Evolutionary conservation across 2,888 invertebrate species (phyloP).

Genomic region (Nemotelus nigrinus): DNA sequence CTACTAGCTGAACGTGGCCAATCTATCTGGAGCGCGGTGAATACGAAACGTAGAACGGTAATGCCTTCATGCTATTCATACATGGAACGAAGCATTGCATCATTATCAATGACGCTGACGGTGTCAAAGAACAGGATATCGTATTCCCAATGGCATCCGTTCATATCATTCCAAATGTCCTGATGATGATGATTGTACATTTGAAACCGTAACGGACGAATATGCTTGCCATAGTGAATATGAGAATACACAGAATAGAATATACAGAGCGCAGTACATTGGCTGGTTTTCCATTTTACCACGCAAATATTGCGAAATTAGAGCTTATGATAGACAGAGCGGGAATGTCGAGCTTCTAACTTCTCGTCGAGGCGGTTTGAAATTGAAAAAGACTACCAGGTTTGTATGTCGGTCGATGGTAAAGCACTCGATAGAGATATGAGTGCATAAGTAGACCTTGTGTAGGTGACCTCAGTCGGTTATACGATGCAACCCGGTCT

Average conservation of each 20-base stretch:
- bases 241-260: no score
- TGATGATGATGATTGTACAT: background rate
- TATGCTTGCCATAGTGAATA: no score
- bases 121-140: constrained; percentile 1
- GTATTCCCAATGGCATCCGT: constrained; percentile 9
- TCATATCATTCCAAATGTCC: constrained; percentile 4
- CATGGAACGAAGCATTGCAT: background rate
- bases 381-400: no score
- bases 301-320: background rate
- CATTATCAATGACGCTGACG: constrained; percentile 3
- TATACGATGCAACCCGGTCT: no score
- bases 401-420: no score
- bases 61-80: background rate
- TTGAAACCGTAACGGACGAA: constrained; percentile 3
- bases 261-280: no score
- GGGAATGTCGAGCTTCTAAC: no score
- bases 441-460: no score
- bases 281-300: background rate
- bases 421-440: no score
- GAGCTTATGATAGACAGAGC: background rate
- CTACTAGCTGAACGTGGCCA: background rate
- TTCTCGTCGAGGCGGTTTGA: no score
- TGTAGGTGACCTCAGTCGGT: no score
- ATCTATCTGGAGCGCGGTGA: background rate
- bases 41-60: background rate